Percentiles rank a stretch among this genome's conserved stretches.
Conservation (phyloP, 2,113 vertebrate genomes). For the Elachura formosa region DNA sequence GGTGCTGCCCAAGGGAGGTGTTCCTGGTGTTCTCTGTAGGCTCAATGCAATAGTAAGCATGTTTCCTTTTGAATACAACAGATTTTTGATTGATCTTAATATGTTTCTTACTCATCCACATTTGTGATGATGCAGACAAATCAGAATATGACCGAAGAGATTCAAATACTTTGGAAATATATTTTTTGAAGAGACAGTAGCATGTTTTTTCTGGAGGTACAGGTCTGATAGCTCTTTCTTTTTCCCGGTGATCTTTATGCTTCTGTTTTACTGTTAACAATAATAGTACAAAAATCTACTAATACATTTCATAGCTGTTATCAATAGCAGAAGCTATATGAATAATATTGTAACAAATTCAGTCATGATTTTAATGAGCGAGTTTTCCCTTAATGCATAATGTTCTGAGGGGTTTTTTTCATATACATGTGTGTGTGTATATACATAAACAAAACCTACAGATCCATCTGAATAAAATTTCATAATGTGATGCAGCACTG, state of each 20-base stretch:
- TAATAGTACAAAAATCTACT: not conserved
- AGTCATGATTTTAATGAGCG: not conserved
- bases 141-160: not conserved
- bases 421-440: no score
- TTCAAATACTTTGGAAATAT: not conserved
- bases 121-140: not conserved
- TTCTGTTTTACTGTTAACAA: not conserved
- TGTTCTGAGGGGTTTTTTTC: not conserved
- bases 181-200: not conserved
- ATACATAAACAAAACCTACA: not conserved
- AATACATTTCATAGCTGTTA: not conserved
- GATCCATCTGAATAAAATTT: not conserved
- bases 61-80: not conserved
- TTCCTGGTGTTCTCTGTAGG: not conserved
- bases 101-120: not conserved
- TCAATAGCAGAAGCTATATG: not conserved
- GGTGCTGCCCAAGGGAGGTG: accelerated
- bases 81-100: not conserved
- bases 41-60: not conserved
- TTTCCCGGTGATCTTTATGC: not conserved
- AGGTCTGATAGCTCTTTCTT: not conserved
- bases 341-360: not conserved
- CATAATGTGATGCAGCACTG: not conserved
- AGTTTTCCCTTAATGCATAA: not conserved
- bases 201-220: not conserved